Conservation (phyloP, 2,797 vertebrate genomes). For the Natrix natrix region DNA sequence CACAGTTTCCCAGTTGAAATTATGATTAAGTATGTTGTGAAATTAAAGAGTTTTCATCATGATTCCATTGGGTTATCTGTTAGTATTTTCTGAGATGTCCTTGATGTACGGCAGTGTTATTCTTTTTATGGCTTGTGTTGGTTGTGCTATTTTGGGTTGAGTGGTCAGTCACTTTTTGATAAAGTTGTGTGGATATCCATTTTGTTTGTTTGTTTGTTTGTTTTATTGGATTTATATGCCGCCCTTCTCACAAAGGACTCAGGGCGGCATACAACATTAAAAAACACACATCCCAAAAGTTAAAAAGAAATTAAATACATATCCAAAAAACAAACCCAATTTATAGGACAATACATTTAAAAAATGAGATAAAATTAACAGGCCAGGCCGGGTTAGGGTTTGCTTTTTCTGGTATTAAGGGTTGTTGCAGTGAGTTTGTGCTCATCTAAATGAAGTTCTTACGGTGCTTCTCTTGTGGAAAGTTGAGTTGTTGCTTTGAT, state of each 20-base stretch:
- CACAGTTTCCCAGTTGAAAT: not conserved
- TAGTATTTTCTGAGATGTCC: not conserved
- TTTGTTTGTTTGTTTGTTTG: too few species aligned
- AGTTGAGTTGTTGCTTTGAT: not conserved
- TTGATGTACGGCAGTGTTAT: not conserved
- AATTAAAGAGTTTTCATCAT: not conserved
- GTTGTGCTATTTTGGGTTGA: not conserved
- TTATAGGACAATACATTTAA: too few species aligned
- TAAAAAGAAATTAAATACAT: too few species aligned
- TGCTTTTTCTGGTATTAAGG: not conserved
- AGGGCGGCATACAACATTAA: too few species aligned
- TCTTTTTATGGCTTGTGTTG: not conserved
- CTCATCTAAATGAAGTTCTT: not conserved
- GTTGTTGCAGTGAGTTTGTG: not conserved
- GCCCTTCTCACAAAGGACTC: too few species aligned
- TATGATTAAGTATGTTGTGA: not conserved
- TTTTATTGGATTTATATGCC: too few species aligned
- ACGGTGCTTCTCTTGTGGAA: not conserved
- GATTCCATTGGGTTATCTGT: not conserved
- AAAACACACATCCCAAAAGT: too few species aligned
- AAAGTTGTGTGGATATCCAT: not conserved
- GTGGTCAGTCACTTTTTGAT: not conserved
- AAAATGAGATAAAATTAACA: too few species aligned
- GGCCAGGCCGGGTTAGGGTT: too few species aligned
- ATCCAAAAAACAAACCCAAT: too few species aligned